Base-by-base conservation (phyloP, 2,797 vertebrate species). In the Esox lucius region DNA sequence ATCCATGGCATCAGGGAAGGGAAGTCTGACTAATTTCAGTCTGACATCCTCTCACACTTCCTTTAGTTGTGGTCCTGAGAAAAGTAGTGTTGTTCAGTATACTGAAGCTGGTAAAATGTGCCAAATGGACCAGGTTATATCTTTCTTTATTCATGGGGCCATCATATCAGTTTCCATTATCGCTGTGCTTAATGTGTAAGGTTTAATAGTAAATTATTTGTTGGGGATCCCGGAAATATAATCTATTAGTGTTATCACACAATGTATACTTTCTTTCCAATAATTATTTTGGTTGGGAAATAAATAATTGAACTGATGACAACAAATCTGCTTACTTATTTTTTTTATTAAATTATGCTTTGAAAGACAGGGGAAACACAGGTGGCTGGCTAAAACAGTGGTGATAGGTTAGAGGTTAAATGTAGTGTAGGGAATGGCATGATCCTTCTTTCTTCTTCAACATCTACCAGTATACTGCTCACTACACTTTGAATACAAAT, bases 1-100 rank as follows among this genome's bases (percentile, higher is more conserved):
- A 87, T 85, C 84, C 22, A 64, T 11, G 56, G 79, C 72, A 70
- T 81, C 76, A 73, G 35, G n/a, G 35, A 79, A 65, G 76, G 71
- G 70, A 82, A 83, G 83, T 53, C 51, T 65, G 81, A 33, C 84
- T 88, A 83, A 92, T 90, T 81, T 84, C 80, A 84, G 78, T 78
- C 79, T 51, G 78, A 49, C 71, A 77, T 74, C 75, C 81, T 77
- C 75, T 84, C 74, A 72, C 70, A 64, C 74, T 82, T 73, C 17
- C 73, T 73, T 86, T 56, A n/a, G n/a, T 2, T n/a, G 19, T 22
- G 53, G 19, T 22, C 53, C 53, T 56, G 19, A 56, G 51, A 53
- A 53, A 1, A 17, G 49, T n/a, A n/a, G 49, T 51, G 15, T 16
- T 51, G 49, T 1, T 31, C 28, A 31, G 28, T 31, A 53, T 22